Evolutionary conservation across 2,888 invertebrate species (phyloP).

Genomic region (Drosophila lutescens): DNA sequence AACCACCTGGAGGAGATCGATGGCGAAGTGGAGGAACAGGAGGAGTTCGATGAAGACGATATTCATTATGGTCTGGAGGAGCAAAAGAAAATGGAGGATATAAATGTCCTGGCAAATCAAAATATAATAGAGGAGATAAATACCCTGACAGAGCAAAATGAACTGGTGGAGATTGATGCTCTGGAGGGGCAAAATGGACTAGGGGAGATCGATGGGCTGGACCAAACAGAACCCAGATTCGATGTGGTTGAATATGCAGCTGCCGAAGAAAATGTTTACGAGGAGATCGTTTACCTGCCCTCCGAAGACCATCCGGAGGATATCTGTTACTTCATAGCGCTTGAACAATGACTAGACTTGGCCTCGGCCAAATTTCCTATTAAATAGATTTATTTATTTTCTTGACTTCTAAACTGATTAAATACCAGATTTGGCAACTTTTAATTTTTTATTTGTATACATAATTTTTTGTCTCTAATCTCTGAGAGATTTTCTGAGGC

Average conservation of each 20-base stretch:
- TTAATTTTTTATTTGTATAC: too few species aligned
- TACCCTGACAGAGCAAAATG: background rate
- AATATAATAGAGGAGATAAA: background rate
- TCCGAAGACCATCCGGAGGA: slow-evolving; percentile 11
- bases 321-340: slow-evolving; percentile 22
- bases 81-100: background rate
- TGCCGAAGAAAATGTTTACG: slow-evolving; percentile 1
- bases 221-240: background rate
- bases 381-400: too few species aligned
- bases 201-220: background rate
- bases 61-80: background rate
- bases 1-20: background rate
- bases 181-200: background rate
- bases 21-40: background rate
- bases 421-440: too few species aligned
- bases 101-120: background rate
- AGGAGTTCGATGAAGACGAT: background rate
- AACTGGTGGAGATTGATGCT: background rate
- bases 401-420: too few species aligned
- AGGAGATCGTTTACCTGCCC: slow-evolving; percentile 28
- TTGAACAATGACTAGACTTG: slow-evolving; percentile 5
- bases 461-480: too few species aligned
- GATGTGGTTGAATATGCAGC: slow-evolving; percentile 14
- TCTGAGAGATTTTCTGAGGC: background rate
- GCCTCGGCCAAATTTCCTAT: too few species aligned